Conservation (phyloP, 2,113 vertebrate genomes). For the Aramus guarauna region DNA sequence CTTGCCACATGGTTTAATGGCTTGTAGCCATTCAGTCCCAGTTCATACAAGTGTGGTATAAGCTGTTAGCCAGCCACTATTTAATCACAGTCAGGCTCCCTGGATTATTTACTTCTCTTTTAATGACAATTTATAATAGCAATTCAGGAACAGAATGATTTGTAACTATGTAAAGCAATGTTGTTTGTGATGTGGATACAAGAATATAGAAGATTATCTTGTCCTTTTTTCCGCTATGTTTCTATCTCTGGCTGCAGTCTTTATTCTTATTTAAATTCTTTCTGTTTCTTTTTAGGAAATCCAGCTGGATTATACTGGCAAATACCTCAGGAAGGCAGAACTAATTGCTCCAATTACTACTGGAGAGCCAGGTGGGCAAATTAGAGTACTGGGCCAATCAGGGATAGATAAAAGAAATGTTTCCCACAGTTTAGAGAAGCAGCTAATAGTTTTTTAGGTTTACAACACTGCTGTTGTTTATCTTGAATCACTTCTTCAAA, state of each 20-base stretch:
- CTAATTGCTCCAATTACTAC: background rate
- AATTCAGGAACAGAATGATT: background rate
- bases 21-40: background rate
- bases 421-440: background rate
- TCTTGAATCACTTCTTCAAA: background rate
- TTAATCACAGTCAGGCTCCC: background rate
- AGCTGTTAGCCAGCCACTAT: background rate
- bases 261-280: conserved; percentile 1
- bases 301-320: background rate
- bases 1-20: background rate
- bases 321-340: background rate
- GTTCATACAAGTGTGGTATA: background rate
- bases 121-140: background rate
- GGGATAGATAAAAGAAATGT: background rate
- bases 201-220: background rate
- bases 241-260: background rate
- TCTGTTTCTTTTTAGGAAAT: conserved; percentile 34
- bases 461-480: background rate
- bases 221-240: background rate
- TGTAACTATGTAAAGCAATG: background rate
- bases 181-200: background rate
- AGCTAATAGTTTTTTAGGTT: background rate
- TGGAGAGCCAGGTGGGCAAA: conserved; percentile 32
- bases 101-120: background rate
- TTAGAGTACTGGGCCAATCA: background rate